Evolutionary conservation across 2,888 invertebrate genomes (phyloP), one percentile per base, ranked within the genome.

Genomic region (Acrobasis consociella): DNA sequence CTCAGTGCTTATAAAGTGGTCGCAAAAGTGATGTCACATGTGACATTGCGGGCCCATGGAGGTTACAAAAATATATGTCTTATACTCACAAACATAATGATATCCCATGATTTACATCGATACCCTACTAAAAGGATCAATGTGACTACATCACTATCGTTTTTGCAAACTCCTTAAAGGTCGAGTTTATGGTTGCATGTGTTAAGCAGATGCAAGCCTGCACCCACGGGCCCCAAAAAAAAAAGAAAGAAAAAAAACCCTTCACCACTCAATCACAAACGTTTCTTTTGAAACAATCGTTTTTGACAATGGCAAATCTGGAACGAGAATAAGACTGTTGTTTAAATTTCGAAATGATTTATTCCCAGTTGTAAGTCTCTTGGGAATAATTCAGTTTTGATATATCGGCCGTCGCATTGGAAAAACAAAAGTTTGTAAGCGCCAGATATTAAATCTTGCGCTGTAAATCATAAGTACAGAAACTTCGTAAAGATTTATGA

Each of bases 101-200:
- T 11, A 5, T 3, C n/a, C 1, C n/a, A 46, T 13, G 9, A 46
- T 46, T 46, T 46, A 13, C n/a, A 46, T 46, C 46, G 46, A 46
- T n/a, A 46, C 7, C 22, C 22, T 22, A 2, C 3, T 13, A 46
- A 11, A 46, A n/a, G 0, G 5, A 46, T 46, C 46, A n/a, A 46
- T 5, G 46, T 13, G 2, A 10, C 16, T 37, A 58, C 83, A 78
- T 65, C 87, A 72, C 82, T 82, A 80, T 66, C 68, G 72, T 80
- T 84, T 85, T 87, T 82, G 89, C 87, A 69, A 86, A 83, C 74
- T 81, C 69, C 77, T 81, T 77, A 83, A 82, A 83, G 77, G 82
- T 82, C 82, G 80, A 77, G 75, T 84, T 81, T 81, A 80, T 78
- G 82, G 82, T 77, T 82, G 83, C 91, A 91, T 80, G 77, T 91